Percentiles rank a stretch among this genome's conserved stretches.
Evolutionary conservation across 2,888 invertebrate genomes (phyloP).

Genomic region (Vesta saturnalis): DNA sequence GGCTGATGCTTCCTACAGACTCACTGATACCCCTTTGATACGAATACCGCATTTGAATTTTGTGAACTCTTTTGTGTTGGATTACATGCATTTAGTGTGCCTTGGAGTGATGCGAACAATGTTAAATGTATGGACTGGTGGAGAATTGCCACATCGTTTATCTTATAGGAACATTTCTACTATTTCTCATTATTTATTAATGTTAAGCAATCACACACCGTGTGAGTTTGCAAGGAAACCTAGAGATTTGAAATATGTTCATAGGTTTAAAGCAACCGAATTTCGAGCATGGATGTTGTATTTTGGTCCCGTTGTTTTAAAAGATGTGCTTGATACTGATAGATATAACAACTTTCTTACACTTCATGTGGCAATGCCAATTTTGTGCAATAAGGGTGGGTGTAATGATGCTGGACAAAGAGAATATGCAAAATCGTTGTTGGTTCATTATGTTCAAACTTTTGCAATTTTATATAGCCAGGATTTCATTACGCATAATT

Average conservation of each 20-base stretch:
- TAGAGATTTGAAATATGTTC: neutral
- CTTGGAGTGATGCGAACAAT: no score
- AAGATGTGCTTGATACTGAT: neutral
- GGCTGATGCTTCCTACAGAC: neutral
- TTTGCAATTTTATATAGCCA: no score
- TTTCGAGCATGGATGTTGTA: neutral
- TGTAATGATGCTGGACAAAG: no score
- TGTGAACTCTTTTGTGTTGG: neutral
- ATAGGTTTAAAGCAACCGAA: neutral
- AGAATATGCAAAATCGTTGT: no score
- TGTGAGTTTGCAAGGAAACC: slow-evolving; percentile 1
- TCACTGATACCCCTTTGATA: neutral
- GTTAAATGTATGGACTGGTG: neutral
- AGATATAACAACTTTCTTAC: neutral
- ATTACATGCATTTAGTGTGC: neutral
- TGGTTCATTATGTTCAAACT: no score
- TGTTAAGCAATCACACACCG: neutral
- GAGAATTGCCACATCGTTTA: neutral
- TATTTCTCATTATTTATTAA: neutral
- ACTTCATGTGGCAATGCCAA: neutral
- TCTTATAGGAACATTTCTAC: neutral
- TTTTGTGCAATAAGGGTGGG: no score
- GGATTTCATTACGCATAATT: no score
- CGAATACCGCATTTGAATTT: neutral
- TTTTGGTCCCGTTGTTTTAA: neutral